Percentiles rank a stretch among this genome's conserved stretches.
Conservation (phyloP, 1,140 invertebrate genomes). For the Drosophila watanabei region DNA sequence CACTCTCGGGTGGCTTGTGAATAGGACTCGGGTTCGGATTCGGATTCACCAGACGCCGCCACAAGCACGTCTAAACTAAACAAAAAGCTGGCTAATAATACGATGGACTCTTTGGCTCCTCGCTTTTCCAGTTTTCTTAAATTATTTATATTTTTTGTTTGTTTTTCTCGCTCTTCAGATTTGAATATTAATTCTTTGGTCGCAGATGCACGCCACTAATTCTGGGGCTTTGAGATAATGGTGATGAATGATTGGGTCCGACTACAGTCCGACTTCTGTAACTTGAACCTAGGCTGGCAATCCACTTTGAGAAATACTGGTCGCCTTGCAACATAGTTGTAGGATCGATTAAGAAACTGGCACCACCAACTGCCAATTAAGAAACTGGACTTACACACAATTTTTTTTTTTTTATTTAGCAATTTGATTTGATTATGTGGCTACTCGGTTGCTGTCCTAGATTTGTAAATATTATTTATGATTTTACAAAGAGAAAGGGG, state of each 20-base stretch:
- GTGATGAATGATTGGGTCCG: conserved; percentile 21
- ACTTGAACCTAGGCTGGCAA: not conserved
- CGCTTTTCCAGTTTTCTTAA: conserved; percentile 45
- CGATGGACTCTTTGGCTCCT: conserved; percentile 6
- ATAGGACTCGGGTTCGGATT: conserved; percentile 12
- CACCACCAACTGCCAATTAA: conserved; percentile 30
- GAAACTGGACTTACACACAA: conserved; percentile 20
- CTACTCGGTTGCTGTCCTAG: not conserved
- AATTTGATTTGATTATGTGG: not conserved
- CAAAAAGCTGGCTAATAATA: conserved; percentile 20
- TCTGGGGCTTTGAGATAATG: conserved; percentile 15
- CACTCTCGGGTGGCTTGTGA: conserved; percentile 17
- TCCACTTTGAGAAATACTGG: conserved; percentile 12
- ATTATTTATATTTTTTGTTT: conserved; percentile 2
- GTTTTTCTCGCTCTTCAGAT: conserved; percentile 22
- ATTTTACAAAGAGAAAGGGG: not conserved
- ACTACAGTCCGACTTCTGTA: conserved; percentile 24
- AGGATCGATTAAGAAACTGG: conserved; percentile 28
- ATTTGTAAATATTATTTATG: not conserved
- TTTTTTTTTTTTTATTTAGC: not conserved
- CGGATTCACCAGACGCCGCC: conserved; percentile 55
- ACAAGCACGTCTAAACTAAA: conserved; percentile 61
- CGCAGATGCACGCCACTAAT: conserved; percentile 16
- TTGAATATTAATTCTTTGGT: conserved; percentile 1
- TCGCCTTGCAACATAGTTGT: conserved; percentile 28